phyloP scores from a whole-genome alignment of 1,140 invertebrate species.

The Homalodisca vitripennis region DNA sequence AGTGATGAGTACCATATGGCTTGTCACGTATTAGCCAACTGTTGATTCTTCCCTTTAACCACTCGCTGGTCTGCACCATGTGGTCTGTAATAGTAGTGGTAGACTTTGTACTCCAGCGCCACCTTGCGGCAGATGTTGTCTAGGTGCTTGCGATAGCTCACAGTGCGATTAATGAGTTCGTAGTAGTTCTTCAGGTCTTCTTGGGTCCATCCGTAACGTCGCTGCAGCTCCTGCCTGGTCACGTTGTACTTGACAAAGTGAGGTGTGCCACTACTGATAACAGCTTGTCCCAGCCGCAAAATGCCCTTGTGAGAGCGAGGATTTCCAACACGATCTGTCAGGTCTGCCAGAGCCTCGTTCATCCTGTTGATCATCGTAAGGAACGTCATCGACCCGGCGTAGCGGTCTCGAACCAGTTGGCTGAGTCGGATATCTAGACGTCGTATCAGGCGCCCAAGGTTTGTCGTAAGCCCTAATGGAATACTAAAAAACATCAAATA shows the following conservation, averaged over 20 bases:
- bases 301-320: neutral
- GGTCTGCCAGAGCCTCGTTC: neutral
- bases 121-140: constrained; percentile 6
- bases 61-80: too few species aligned
- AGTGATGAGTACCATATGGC: too few species aligned
- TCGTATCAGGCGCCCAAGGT: neutral
- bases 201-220: neutral
- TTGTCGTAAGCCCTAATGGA: neutral
- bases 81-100: constrained; percentile 1
- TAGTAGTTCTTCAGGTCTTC: neutral
- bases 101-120: constrained; percentile 3
- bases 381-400: neutral
- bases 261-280: neutral
- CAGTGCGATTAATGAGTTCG: neutral
- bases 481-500: neutral
- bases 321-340: neutral
- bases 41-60: too few species aligned
- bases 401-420: neutral
- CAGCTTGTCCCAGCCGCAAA: neutral
- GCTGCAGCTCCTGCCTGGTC: neutral
- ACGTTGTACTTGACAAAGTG: constrained; percentile 9
- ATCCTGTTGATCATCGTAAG: neutral
- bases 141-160: neutral
- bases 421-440: neutral
- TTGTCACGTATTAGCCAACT: too few species aligned